Base-by-base conservation (phyloP, 2,113 vertebrate species). In the Planiliza haematocheilus region DNA sequence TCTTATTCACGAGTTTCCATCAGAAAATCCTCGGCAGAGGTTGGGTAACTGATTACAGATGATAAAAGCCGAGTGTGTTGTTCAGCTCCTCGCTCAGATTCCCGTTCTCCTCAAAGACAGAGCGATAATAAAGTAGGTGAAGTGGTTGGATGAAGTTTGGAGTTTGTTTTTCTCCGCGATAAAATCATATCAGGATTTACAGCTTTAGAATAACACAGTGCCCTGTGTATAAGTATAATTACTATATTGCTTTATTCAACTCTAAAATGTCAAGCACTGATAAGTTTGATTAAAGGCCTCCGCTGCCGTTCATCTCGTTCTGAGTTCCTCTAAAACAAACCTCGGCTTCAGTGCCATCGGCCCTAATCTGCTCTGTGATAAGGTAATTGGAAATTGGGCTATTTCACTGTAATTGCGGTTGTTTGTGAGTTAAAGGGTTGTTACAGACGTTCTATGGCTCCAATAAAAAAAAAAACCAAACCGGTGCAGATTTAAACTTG, bases 341-440 rank as follows among this genome's bases (percentile, higher is more conserved):
- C 16, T 58, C 8, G 5, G 1, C 21, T 1, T 41, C n/a, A 0
- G 42, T 13, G 13, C 18, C 7, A 58, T 38, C 36, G 11, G 13
- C 38, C 18, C 21, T 14, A 4, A 45, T 8, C 21, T 11, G 7
- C 1, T 0, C 0, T 12, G 21, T 12, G 90, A 93, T 92, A 93
- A 92, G 86, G 60, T 93, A 94, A 93, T 93, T 93, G 87, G 77
- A 78, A 89, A 90, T 84, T 62, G 52, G 21, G 11, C 57, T 48
- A 61, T 78, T 58, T 57, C 8, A 5, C 4, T 1, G 0, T 85
- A 38, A 77, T 50, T 43, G 20, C 8, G 1, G 52, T 1, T 42
- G 21, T 62, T 61, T 42, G 17, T 3, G 4, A 37, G 18, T 42
- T 38, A 8, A 5, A 45, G n/a, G 41, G 39, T n/a, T 50, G 8